Percentiles rank a stretch among this genome's conserved stretches.
Conservation (phyloP, 1,140 invertebrate genomes). For the Triops cancriformis region DNA sequence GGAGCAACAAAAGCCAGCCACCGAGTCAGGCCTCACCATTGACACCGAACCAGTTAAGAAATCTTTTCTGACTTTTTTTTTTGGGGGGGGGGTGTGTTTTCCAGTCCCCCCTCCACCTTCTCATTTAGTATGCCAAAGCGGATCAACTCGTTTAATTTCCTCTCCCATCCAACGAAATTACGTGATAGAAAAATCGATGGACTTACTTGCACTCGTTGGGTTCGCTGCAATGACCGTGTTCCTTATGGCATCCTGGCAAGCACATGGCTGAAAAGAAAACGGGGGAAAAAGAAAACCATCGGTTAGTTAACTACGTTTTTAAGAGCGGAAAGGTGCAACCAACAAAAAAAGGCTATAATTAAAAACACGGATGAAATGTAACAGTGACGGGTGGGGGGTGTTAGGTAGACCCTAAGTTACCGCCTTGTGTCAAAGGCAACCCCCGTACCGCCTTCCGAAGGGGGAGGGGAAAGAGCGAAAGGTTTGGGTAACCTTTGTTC, state of each 20-base stretch:
- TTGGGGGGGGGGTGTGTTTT: neutral
- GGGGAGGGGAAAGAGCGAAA: neutral
- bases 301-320: slow-evolving; percentile 17
- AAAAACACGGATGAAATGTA: slow-evolving; percentile 20
- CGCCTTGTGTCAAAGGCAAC: neutral
- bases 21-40: neutral
- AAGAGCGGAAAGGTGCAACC: neutral
- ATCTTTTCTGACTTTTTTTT: neutral
- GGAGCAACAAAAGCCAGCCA: neutral
- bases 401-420: slow-evolving; percentile 7
- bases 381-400: neutral
- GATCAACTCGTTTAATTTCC: neutral
- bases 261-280: slow-evolving; percentile 76
- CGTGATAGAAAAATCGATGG: slow-evolving; percentile 32
- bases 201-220: slow-evolving; percentile 95
- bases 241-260: slow-evolving; percentile 74
- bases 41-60: neutral
- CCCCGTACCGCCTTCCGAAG: neutral
- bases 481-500: slow-evolving; percentile 8
- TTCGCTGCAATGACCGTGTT: slow-evolving; percentile 80
- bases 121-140: neutral
- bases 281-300: slow-evolving; percentile 27
- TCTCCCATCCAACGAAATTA: slow-evolving; percentile 12
- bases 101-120: neutral
- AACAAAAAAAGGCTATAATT: neutral